Conservation (phyloP, 2,113 vertebrate genomes). For the Podiceps cristatus region DNA sequence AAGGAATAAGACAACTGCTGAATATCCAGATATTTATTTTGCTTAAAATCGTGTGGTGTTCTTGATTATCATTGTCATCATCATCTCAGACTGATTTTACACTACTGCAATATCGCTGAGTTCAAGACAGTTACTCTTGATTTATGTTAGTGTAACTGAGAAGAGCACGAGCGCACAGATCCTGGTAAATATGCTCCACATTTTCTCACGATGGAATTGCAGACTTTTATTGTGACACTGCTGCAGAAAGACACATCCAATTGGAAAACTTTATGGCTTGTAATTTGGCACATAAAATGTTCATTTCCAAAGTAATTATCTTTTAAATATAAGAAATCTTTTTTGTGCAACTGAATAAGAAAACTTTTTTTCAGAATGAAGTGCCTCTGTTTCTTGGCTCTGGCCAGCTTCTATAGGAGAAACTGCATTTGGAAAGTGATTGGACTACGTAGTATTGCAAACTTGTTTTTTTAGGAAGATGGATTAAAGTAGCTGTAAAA, state of each 20-base stretch:
- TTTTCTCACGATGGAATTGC: background rate
- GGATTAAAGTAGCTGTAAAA: background rate
- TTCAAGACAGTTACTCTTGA: background rate
- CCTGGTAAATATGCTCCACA: background rate
- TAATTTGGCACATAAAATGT: background rate
- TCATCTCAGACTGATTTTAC: background rate
- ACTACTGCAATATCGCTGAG: background rate
- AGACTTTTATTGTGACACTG: background rate
- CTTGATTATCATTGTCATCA: background rate
- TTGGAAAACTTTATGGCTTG: background rate
- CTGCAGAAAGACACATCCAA: rapidly evolving
- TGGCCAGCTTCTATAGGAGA: background rate
- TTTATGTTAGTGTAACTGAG: background rate
- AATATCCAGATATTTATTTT: background rate
- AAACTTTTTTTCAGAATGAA: background rate
- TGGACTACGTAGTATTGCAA: background rate
- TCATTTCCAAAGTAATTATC: background rate
- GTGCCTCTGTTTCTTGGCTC: background rate
- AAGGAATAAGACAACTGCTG: background rate
- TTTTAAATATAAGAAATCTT: background rate
- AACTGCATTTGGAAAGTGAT: background rate
- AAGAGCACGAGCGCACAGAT: background rate
- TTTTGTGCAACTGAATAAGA: background rate
- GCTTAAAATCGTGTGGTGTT: background rate
- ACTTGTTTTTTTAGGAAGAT: background rate